These are phyloP conservation scores for Caenorhabditis sulstoni DNA, from an alignment of 2,888 invertebrate genomes.

Conservation along the genomic window DNA sequence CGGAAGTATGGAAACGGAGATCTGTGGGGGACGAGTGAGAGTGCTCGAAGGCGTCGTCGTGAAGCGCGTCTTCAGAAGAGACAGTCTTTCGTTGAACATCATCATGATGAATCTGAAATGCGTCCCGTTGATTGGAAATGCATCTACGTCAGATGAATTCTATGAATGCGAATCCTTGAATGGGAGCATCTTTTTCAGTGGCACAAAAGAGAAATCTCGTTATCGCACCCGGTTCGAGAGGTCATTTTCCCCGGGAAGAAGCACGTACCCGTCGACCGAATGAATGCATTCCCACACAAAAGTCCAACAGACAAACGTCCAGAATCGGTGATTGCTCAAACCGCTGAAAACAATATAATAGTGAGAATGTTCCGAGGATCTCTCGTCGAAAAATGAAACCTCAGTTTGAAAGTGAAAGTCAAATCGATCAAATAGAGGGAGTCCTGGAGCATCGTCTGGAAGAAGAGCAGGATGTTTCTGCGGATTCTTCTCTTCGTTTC, in stretches of 20 bases:
- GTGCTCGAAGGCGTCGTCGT: neutral
- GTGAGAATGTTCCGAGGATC: neutral
- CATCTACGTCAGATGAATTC: neutral
- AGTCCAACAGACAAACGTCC: slow-evolving; percentile 23
- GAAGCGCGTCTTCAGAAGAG: slow-evolving; percentile 22
- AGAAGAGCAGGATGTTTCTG: slow-evolving; percentile 25
- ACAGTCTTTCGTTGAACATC: slow-evolving; percentile 36
- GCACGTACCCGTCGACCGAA: slow-evolving; percentile 39
- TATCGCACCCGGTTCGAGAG: neutral
- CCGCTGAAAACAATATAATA: neutral
- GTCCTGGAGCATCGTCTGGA: slow-evolving; percentile 46
- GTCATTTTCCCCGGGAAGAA: neutral
- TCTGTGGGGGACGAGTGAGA: neutral
- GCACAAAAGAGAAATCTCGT: neutral
- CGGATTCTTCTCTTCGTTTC: slow-evolving; percentile 24
- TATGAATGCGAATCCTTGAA: neutral
- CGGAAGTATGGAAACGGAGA: neutral
- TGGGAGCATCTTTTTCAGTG: neutral
- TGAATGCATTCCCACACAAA: slow-evolving; percentile 46
- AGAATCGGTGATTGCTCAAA: neutral
- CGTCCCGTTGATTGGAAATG: no score
- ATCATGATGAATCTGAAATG: slow-evolving; percentile 34
- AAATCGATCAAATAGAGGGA: slow-evolving; percentile 29
- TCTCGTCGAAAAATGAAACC: neutral
- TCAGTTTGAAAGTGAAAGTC: slow-evolving; percentile 18